These are phyloP conservation scores for Nematolebias whitei DNA, from an alignment of 2,113 vertebrate genomes.

Conservation along the genomic window DNA sequence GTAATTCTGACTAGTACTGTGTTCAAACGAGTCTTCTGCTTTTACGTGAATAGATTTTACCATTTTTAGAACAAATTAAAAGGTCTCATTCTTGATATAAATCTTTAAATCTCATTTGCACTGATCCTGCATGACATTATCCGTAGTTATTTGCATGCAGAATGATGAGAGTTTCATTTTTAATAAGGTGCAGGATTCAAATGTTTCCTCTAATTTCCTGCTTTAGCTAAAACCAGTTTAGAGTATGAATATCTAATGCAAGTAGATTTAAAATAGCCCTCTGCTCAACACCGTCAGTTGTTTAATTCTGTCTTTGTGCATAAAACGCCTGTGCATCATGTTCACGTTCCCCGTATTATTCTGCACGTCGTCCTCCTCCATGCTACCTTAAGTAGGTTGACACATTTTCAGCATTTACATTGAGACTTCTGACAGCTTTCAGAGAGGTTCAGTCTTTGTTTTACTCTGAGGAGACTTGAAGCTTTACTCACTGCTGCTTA, in stretches of 20 bases:
- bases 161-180: slow-evolving; percentile 17
- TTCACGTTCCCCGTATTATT: background rate
- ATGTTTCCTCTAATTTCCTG: slow-evolving; percentile 5
- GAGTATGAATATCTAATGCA: background rate
- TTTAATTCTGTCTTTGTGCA: too few species aligned
- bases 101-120: background rate
- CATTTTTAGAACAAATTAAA: background rate
- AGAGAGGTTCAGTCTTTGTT: slow-evolving; percentile 16
- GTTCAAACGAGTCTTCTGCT: too few species aligned
- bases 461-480: slow-evolving; percentile 7
- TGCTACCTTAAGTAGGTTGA: background rate
- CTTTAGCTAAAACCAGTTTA: slow-evolving; percentile 2
- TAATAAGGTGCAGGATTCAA: slow-evolving; percentile 12
- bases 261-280: too few species aligned
- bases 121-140: background rate
- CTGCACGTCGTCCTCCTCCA: background rate
- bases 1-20: background rate
- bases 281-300: too few species aligned
- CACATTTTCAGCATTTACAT: slow-evolving; percentile 2
- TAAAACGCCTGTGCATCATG: background rate
- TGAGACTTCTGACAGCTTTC: slow-evolving; percentile 29
- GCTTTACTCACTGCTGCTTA: slow-evolving; percentile 2
- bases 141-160: slow-evolving; percentile 5
- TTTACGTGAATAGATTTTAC: too few species aligned
- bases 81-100: background rate